Evolutionary conservation across 2,797 vertebrate species (phyloP).

Genomic region (Alca torda): DNA sequence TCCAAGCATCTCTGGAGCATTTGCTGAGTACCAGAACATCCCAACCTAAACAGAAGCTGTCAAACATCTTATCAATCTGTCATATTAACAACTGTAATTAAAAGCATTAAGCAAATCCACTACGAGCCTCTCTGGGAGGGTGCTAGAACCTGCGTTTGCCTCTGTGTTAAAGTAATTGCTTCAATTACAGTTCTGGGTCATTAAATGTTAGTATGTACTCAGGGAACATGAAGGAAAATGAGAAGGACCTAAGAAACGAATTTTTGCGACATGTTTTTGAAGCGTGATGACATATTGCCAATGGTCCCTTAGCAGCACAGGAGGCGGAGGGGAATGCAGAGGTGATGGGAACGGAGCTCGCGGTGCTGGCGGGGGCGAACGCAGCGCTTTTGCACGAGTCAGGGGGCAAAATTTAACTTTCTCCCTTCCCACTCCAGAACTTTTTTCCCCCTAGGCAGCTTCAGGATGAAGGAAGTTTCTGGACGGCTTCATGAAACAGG

Average conservation of each 20-base stretch:
- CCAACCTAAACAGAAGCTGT: background rate
- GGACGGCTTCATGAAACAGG: background rate
- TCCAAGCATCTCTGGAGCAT: background rate
- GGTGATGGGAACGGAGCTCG: background rate
- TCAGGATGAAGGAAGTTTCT: background rate
- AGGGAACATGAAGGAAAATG: background rate
- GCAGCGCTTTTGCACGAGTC: background rate
- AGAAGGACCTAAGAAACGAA: background rate
- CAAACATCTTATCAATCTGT: background rate
- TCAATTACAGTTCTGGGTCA: background rate
- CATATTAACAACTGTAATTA: slow-evolving; percentile 31
- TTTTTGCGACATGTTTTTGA: background rate
- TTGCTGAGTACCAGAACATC: background rate
- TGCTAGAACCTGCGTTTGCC: background rate
- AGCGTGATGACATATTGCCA: background rate
- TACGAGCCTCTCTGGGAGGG: background rate
- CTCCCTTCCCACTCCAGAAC: background rate
- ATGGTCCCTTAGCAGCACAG: background rate
- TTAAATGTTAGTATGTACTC: background rate
- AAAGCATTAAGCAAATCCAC: slow-evolving; percentile 20
- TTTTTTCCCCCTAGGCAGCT: background rate
- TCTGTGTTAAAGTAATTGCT: slow-evolving; percentile 1
- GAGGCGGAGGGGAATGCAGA: background rate
- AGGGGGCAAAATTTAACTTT: background rate
- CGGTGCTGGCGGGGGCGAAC: fast-evolving